Percentiles rank a stretch among this genome's conserved stretches.
These are phyloP conservation scores for Argyrosomus regius DNA, from an alignment of 2,797 vertebrate species.

Conservation along the genomic window DNA sequence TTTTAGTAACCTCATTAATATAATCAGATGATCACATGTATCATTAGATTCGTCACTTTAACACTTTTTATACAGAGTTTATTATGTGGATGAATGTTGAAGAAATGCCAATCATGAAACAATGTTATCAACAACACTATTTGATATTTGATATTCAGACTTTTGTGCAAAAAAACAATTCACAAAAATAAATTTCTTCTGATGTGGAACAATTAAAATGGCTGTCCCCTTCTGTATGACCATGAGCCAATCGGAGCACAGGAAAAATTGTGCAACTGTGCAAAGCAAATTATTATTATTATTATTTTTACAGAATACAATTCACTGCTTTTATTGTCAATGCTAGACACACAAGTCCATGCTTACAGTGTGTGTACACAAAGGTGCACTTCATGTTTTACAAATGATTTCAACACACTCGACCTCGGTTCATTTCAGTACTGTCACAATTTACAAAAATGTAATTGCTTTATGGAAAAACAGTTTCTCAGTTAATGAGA, in stretches of 20 bases:
- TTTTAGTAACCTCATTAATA: neutral
- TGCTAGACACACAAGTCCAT: neutral
- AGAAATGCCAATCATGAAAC: neutral
- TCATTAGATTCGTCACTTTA: neutral
- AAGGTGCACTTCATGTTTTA: too few relatives aligned
- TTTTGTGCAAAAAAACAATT: too few relatives aligned
- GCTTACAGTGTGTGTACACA: neutral
- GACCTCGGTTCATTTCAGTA: neutral
- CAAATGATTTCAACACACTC: neutral
- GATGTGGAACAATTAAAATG: neutral
- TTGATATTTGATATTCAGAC: neutral
- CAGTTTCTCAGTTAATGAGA: neutral
- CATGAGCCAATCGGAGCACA: neutral
- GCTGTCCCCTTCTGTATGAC: neutral
- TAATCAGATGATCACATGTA: neutral
- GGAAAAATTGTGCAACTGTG: neutral
- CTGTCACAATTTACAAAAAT: neutral
- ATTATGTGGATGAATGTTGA: too few relatives aligned
- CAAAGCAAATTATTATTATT: neutral
- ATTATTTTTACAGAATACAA: neutral
- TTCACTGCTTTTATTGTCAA: neutral
- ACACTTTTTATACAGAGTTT: neutral
- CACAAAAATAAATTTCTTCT: neutral
- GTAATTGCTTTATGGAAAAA: neutral
- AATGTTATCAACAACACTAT: neutral